These are phyloP conservation scores for Andrena haemorrhoa DNA, from an alignment of 2,888 invertebrate species.

Conservation along the genomic window DNA sequence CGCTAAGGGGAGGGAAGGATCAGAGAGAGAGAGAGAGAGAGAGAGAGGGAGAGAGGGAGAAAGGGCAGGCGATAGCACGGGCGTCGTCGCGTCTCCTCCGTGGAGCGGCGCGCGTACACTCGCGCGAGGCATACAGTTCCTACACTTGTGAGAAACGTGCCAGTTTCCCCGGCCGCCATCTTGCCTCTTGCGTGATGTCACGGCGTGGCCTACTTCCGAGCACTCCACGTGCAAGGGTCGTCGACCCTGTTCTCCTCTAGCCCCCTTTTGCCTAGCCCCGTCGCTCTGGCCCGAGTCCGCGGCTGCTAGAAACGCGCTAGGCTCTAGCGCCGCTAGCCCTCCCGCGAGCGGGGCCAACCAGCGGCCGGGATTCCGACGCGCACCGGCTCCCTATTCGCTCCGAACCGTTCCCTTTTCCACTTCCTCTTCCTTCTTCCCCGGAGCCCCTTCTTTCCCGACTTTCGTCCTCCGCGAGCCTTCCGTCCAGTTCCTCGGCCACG, in stretches of 20 bases:
- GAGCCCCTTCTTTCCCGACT: conserved; percentile 1
- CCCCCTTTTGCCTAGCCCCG: conserved; percentile 70
- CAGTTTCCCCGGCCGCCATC: conserved; percentile 78
- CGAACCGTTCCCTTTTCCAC: neutral
- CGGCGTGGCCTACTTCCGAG: conserved; percentile 82
- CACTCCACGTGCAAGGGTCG: conserved; percentile 83
- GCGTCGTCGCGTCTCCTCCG: conserved; percentile 60
- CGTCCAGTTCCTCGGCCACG: neutral
- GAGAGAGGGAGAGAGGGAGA: neutral
- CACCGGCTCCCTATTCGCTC: conserved; percentile 15
- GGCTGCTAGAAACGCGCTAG: conserved; percentile 25
- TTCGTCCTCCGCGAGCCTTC: neutral
- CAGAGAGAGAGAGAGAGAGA: neutral
- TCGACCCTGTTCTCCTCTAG: conserved; percentile 76
- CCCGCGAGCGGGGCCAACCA: conserved; percentile 29
- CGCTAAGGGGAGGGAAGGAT: neutral
- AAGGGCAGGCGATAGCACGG: conserved; percentile 50
- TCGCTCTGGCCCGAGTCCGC: conserved; percentile 14
- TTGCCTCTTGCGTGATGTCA: conserved; percentile 82
- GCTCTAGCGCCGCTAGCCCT: conserved; percentile 33
- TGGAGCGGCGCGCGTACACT: conserved; percentile 6
- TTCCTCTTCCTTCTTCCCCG: conserved; percentile 12
- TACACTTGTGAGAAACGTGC: conserved; percentile 68
- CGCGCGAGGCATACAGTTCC: conserved; percentile 7
- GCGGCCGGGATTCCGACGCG: conserved; percentile 24